Percentiles rank a stretch among this genome's conserved stretches.
phyloP scores from a whole-genome alignment of 2,888 invertebrate genomes.

The Meta bourneti region DNA sequence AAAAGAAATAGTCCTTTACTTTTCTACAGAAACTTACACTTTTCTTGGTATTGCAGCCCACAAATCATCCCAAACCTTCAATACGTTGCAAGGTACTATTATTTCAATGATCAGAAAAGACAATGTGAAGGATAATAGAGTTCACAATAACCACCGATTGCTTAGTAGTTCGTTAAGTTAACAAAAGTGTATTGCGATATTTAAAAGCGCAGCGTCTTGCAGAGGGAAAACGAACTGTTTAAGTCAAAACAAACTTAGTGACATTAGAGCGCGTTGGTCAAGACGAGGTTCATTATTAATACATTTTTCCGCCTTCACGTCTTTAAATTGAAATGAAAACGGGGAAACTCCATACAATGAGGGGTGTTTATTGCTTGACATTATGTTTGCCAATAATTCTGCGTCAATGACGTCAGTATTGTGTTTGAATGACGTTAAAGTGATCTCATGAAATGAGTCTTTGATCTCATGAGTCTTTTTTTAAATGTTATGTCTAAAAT shows the following conservation, averaged over 20 bases:
- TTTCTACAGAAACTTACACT: constrained; percentile 8
- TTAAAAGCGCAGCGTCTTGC: constrained; percentile 4
- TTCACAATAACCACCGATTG: constrained; percentile 4
- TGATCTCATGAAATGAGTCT: not conserved
- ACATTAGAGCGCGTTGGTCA: constrained; percentile 21
- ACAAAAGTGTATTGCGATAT: constrained; percentile 36
- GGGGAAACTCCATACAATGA: constrained; percentile 22
- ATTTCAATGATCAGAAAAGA: constrained; percentile 16
- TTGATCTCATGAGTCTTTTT: constrained; percentile 14
- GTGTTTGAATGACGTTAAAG: not conserved
- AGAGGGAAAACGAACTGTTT: constrained; percentile 16
- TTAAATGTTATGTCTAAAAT: not conserved
- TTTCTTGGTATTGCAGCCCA: constrained; percentile 39
- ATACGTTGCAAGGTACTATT: constrained; percentile 23
- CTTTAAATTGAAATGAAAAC: constrained; percentile 7
- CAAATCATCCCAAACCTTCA: constrained; percentile 9
- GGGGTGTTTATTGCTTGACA: constrained; percentile 1
- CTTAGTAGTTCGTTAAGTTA: constrained; percentile 41
- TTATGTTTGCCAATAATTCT: not conserved
- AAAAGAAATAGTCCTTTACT: constrained; percentile 15
- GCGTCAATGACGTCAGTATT: not conserved
- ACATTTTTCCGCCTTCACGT: constrained; percentile 9
- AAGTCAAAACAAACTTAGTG: constrained; percentile 16
- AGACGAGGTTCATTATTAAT: constrained; percentile 9
- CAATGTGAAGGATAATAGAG: constrained; percentile 38